Percentiles rank a stretch among this genome's conserved stretches.
Evolutionary conservation across 2,797 vertebrate species (phyloP).

Genomic region (Sebastes itinus): DNA sequence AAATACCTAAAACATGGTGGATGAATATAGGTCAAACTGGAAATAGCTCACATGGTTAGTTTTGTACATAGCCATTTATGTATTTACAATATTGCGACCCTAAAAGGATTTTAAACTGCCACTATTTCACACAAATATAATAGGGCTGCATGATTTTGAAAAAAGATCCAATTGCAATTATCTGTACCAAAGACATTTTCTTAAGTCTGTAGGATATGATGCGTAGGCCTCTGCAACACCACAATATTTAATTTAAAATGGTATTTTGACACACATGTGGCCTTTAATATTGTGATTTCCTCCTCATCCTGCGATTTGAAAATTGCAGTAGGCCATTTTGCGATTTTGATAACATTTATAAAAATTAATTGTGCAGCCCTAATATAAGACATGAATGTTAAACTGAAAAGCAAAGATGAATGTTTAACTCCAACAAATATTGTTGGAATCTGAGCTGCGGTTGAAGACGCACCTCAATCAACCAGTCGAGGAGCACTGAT

Average conservation of each 20-base stretch:
- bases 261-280: too few relatives aligned
- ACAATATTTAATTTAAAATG: too few relatives aligned
- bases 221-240: too few relatives aligned
- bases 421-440: neutral
- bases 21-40: neutral
- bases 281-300: too few relatives aligned
- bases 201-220: too few relatives aligned
- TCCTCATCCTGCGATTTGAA: too few relatives aligned
- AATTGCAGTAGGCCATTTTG: too few relatives aligned
- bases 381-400: neutral
- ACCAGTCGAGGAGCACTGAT: slow-evolving; percentile 90
- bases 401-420: neutral
- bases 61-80: neutral
- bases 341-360: too few relatives aligned
- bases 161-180: too few relatives aligned
- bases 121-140: neutral
- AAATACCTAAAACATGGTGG: neutral
- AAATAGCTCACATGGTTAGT: neutral
- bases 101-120: neutral
- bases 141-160: too few relatives aligned
- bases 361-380: too few relatives aligned
- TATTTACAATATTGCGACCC: neutral
- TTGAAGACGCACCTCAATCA: slow-evolving; percentile 84
- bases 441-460: neutral
- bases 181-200: too few relatives aligned